These are phyloP conservation scores for Premnoplex brunnescens DNA, from an alignment of 2,797 vertebrate species.

Conservation along the genomic window DNA sequence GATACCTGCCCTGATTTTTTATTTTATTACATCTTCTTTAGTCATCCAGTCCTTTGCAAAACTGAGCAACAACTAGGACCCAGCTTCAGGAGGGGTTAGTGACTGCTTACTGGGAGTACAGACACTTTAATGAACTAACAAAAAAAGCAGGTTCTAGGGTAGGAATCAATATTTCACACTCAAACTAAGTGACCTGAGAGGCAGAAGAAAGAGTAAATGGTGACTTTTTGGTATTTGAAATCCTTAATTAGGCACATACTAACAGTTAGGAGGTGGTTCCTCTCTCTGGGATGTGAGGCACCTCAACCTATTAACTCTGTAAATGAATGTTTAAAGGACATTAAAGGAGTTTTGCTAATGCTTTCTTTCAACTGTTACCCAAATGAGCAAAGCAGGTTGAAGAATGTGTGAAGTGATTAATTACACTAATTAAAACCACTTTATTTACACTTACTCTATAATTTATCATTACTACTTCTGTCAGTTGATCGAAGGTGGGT, in stretches of 20 bases:
- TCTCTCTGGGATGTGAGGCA: not conserved
- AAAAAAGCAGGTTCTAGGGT: not conserved
- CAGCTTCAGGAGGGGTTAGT: not conserved
- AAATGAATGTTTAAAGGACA: slow-evolving; percentile 45
- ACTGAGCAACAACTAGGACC: not conserved
- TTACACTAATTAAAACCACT: slow-evolving; percentile 58
- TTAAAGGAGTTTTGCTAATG: slow-evolving; percentile 14
- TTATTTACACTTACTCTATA: slow-evolving; percentile 61
- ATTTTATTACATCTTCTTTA: not conserved
- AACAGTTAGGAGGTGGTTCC: not conserved
- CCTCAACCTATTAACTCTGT: slow-evolving; percentile 29
- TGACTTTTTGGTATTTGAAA: slow-evolving; percentile 35
- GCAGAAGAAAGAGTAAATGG: slow-evolving; percentile 16
- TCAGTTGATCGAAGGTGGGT: slow-evolving; percentile 61
- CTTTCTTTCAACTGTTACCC: slow-evolving; percentile 32
- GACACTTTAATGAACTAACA: not conserved
- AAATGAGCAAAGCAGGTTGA: slow-evolving; percentile 40
- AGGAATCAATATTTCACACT: not conserved
- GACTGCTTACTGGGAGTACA: not conserved
- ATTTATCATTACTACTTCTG: slow-evolving; percentile 59
- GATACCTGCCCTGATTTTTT: not conserved
- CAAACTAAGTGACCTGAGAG: not conserved
- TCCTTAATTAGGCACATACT: slow-evolving; percentile 22
- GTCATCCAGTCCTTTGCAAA: not conserved
- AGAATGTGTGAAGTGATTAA: slow-evolving; percentile 66